Conservation (phyloP, 2,113 vertebrate genomes). For the Etia nguti region DNA sequence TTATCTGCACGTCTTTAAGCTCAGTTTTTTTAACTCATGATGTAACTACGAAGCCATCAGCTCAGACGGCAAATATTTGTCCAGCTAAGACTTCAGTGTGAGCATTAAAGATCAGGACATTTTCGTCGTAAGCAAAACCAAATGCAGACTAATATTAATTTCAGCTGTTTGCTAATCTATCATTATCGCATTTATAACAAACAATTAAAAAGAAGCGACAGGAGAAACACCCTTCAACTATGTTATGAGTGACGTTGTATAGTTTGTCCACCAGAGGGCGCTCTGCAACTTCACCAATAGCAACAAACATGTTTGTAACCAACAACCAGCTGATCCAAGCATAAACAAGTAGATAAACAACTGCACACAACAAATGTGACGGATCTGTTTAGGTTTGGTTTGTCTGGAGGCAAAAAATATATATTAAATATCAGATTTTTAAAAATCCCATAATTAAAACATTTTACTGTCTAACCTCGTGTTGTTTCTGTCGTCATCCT, state of each 20-base stretch:
- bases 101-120: neutral
- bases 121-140: accelerated
- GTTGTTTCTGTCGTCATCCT: accelerated
- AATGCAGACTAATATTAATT: neutral
- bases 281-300: neutral
- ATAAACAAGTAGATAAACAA: neutral
- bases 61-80: neutral
- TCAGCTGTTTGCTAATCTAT: neutral
- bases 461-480: neutral
- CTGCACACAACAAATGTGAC: neutral
- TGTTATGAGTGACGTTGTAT: accelerated
- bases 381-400: neutral
- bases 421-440: neutral
- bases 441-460: neutral
- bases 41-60: neutral
- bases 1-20: accelerated
- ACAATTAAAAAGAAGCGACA: accelerated
- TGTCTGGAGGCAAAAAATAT: neutral
- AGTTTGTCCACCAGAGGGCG: neutral
- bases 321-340: neutral
- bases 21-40: accelerated
- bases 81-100: neutral
- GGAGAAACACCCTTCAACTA: neutral
- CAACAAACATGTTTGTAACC: neutral
- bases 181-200: neutral